These are phyloP conservation scores for Rhogogaster chlorosoma DNA, from an alignment of 2,888 invertebrate genomes.

Conservation along the genomic window DNA sequence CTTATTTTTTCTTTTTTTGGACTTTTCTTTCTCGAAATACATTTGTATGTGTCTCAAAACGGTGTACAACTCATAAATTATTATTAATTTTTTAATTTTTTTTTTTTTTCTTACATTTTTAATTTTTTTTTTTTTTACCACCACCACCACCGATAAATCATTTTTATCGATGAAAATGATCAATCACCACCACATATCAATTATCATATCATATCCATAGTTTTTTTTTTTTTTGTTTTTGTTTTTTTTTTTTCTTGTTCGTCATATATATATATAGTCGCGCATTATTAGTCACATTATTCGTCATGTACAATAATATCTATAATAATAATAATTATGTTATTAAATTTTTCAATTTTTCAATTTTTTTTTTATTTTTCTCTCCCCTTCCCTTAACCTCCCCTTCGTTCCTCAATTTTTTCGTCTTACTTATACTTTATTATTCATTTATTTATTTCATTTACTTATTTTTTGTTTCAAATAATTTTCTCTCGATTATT, in stretches of 20 bases:
- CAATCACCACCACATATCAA: constrained; percentile 58
- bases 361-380: neutral
- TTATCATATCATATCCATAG: constrained; percentile 73
- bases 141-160: constrained; percentile 61
- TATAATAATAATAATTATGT: constrained; percentile 68
- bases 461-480: constrained; percentile 57
- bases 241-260: too few species aligned
- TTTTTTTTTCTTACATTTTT: neutral
- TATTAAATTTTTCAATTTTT: neutral
- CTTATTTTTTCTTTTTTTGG: constrained; percentile 42
- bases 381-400: neutral
- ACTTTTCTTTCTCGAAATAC: constrained; percentile 65
- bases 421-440: constrained; percentile 60
- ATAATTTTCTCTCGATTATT: constrained; percentile 65
- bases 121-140: constrained; percentile 63
- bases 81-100: neutral
- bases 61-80: constrained; percentile 75
- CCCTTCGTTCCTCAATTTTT: too few species aligned
- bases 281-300: constrained; percentile 67
- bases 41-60: constrained; percentile 74
- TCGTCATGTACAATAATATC: constrained; percentile 69
- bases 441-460: constrained; percentile 67
- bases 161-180: constrained; percentile 61
- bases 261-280: constrained; percentile 63
- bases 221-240: too few species aligned